A percentile compares a stretch with the other conserved stretches of the same genome.
These are phyloP conservation scores for Zoanthus sansibaricus DNA, from an alignment of 92 coral and sea anemone species.

Conservation along the genomic window DNA sequence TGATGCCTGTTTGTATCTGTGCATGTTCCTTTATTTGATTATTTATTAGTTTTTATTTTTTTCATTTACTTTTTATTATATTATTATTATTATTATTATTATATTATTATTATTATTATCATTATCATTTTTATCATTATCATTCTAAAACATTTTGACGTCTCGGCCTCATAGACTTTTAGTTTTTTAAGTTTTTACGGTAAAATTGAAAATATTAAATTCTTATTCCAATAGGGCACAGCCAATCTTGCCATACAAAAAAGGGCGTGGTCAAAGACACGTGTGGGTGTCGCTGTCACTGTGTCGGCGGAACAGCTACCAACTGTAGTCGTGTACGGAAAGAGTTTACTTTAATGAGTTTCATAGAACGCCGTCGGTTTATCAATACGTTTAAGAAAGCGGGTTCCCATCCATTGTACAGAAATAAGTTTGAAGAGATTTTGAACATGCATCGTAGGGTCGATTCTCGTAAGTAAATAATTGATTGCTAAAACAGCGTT, in stretches of 20 bases:
- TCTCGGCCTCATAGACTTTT: too few relatives aligned
- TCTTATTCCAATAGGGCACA: not conserved
- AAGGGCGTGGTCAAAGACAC: conserved; percentile 50
- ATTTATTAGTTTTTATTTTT: too few relatives aligned
- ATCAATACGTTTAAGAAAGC: conserved; percentile 56
- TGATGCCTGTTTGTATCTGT: too few relatives aligned
- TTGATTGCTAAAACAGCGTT: not conserved
- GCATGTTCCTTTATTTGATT: too few relatives aligned
- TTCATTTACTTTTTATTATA: too few relatives aligned
- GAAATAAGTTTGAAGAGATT: conserved; percentile 39
- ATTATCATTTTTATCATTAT: too few relatives aligned
- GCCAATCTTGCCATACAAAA: not conserved
- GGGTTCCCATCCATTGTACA: conserved; percentile 42
- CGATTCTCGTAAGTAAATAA: not conserved
- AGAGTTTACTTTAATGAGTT: conserved; percentile 61
- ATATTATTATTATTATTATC: too few relatives aligned
- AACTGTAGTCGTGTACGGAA: conserved; percentile 68
- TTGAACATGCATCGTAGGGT: conserved; percentile 18
- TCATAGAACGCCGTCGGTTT: conserved; percentile 50
- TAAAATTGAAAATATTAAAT: too few relatives aligned
- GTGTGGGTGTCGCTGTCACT: conserved; percentile 68
- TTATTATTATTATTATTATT: too few relatives aligned
- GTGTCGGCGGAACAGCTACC: conserved; percentile 44
- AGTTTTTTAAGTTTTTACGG: too few relatives aligned
- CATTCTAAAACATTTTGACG: too few relatives aligned